Conservation (phyloP, 2,888 invertebrate species). For the Agriopis aurantiaria region DNA sequence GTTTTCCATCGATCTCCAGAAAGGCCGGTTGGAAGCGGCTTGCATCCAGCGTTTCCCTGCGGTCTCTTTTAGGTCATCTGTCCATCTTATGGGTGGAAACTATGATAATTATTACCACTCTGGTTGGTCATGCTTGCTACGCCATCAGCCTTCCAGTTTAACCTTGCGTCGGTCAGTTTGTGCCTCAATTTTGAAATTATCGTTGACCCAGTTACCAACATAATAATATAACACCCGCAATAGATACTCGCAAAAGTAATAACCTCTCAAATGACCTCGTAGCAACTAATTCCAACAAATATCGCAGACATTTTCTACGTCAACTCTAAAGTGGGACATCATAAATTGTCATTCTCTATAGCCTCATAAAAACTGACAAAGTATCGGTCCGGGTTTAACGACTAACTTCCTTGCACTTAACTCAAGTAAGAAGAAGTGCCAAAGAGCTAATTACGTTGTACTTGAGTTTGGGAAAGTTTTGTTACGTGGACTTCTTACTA, state of each 20-base stretch:
- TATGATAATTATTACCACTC: too few relatives aligned
- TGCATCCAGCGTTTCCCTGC: too few relatives aligned
- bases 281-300: background rate
- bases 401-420: conserved; percentile 25
- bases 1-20: too few relatives aligned
- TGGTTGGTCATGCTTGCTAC: too few relatives aligned
- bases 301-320: background rate
- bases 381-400: conserved; percentile 27
- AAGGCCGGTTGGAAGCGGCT: too few relatives aligned
- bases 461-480: background rate
- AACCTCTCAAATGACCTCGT: background rate
- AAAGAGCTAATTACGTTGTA: conserved; percentile 26
- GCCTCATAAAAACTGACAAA: conserved; percentile 30
- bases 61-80: too few relatives aligned
- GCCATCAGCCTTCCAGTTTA: too few relatives aligned
- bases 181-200: too few relatives aligned
- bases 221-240: background rate
- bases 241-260: background rate
- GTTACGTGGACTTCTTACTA: conserved; percentile 3
- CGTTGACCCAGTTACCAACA: background rate
- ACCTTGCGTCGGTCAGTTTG: too few relatives aligned
- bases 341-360: conserved; percentile 20
- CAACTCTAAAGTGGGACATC: conserved; percentile 15
- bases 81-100: too few relatives aligned
- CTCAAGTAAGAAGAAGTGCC: conserved; percentile 20